These are phyloP conservation scores for Leptodactylus fuscus DNA, from an alignment of 2,113 vertebrate species.

Conservation along the genomic window DNA sequence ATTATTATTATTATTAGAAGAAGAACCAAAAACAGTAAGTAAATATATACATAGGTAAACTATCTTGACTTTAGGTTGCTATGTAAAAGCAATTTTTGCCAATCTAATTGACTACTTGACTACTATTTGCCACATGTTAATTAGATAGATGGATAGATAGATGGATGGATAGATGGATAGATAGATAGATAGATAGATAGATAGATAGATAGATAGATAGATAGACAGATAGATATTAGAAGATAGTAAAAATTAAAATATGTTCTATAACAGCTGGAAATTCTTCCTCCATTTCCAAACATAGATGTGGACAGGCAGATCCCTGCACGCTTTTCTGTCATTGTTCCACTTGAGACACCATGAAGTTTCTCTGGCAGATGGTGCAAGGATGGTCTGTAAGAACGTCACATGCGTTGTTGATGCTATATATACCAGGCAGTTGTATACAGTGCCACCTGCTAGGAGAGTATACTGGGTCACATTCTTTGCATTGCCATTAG, in stretches of 20 bases:
- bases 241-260: too few species aligned
- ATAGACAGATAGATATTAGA: not conserved
- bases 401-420: not conserved
- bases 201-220: conserved; percentile 1
- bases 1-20: too few species aligned
- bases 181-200: conserved; percentile 5
- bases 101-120: too few species aligned
- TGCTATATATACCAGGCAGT: conserved; percentile 35
- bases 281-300: not conserved
- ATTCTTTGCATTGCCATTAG: conserved; percentile 30
- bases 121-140: too few species aligned
- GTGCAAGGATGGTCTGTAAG: conserved; percentile 2
- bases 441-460: conserved; percentile 11
- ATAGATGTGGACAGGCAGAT: not conserved
- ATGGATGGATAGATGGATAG: not conserved
- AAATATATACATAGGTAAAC: too few species aligned
- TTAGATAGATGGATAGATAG: not conserved
- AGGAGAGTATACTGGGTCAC: conserved; percentile 11
- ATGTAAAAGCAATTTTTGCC: too few species aligned
- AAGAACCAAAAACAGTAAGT: too few species aligned
- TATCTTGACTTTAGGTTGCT: too few species aligned
- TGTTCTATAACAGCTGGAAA: not conserved
- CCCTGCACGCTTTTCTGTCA: not conserved
- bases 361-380: conserved; percentile 4
- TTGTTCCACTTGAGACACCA: not conserved